Base-by-base conservation (phyloP, 2,113 vertebrate genomes). In the Aptenodytes patagonicus region DNA sequence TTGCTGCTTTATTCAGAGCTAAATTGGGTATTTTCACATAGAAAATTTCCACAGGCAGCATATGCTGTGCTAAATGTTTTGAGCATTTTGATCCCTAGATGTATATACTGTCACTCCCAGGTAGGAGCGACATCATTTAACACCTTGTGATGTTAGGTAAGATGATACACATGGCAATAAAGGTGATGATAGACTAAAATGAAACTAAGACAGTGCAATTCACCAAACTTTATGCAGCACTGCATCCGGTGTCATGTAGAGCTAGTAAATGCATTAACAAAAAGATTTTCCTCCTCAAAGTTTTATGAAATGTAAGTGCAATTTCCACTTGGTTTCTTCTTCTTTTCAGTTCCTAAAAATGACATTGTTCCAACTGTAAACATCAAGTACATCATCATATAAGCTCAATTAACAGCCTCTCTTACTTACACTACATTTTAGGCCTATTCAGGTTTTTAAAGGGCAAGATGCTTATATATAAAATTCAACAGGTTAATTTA, bases 31-130 rank as follows among this genome's bases (percentile, higher is more conserved):
- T 92, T 95, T 97, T 93, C 40, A 36, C 58, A 81, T 10, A 25
- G 38, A 83, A 90, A 85, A 79, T 40, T 88, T 97, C 64, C 83
- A 83, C n/a, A 76, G 29, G 46, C 72, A 95, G 69, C 93, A 96
- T 95, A 96, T 88, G 93, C 32, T 92, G 38, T 90, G 92, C 57
- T 96, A 93, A 95, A 91, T 49, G 85, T 76, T 97, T 71, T 69
- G 79, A 95, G 87, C 21, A 65, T 94, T 96, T 51, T 34, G 24
- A 88, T 95, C 86, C 92, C 92, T 93, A 78, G 92, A 83, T 89
- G 55, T 78, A 44, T 66, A 76, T 11, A 65, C 66, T 82, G 55
- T 86, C 62, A 89, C 51, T 95, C 36, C 55, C 66, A 88, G 86
- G 62, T 89, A 87, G 0, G 0, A 89, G 38, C 1, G 0, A 32